Base-by-base conservation (phyloP, 2,888 invertebrate species). In the Megaustenia siamemsis region DNA sequence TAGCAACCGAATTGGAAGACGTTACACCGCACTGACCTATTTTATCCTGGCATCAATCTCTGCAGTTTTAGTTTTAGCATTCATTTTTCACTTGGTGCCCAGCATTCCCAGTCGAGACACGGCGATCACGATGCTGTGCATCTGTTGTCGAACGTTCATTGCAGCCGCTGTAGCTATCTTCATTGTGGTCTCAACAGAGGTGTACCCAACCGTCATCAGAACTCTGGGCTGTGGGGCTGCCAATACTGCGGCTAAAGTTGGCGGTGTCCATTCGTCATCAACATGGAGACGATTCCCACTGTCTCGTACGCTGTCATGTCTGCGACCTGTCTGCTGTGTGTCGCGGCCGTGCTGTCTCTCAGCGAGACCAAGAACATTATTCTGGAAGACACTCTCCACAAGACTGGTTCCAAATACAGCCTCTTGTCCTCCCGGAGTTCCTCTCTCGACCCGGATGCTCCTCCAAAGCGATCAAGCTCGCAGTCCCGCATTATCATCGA, bases 211-310 rank as follows among this genome's bases (percentile, higher is more conserved):
- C 5, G 60, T 45, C 53, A 21, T 18, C 60, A 86, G 85, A 38
- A 73, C 76, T 35, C 66, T 86, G 24, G 85, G 85, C 32, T 77
- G 77, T 38, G 85, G 82, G 18, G 82, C 79, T 1, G 82, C 82
- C 12, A 78, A 78, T 68, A 79, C 78, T 24, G 77, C 79, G 0
- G 85, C 85, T 24, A 71, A 77, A 43, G 49, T 78, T 1, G 85
- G 85, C 15, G 85, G 85, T 3, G 78, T 86, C 85, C 85, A 12
- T 82, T 82, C 38, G 21, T 86, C 21, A 49, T 86, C n/a, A 79
- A 86, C 35, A 83, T 83, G 71, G 86, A 83, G 3, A 21, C 69
- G 35, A 77, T 77, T 2, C 77, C 75, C 10, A 77, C 77, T 6
- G 56, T 78, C 10, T 24, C 78, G 1, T 83, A 83, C 60, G 8